Evolutionary conservation across 2,797 vertebrate genomes (phyloP), one percentile per base, ranked within the genome.

Genomic region (Threskiornis aethiopicus): DNA sequence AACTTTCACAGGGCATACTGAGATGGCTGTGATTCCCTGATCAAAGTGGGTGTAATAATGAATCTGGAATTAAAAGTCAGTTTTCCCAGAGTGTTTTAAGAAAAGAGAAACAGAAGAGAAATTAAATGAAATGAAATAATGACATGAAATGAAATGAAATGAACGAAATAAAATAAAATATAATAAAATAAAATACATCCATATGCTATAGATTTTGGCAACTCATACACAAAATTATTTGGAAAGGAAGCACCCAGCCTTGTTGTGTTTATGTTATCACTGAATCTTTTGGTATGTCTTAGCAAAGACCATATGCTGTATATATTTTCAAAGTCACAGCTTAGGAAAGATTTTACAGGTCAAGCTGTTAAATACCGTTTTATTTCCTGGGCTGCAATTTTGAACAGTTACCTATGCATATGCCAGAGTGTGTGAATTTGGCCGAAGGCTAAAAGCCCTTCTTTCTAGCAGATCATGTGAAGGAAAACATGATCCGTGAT

Each of bases 341-440:
- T 87, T 84, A 75, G 86, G 57, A 76, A 93, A 86, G 78, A 87
- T 84, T 84, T 94, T 95, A 80, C 72, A 91, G 92, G 76, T 95
- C 83, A 94, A 91, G 44, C n/a, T 90, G 47, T 79, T 91, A 88
- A 87, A 93, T 88, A 57, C 16, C 29, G 26, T 69, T 84, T 79
- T 91, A 93, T 59, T 79, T 90, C 66, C 91, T 49, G 54, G 80
- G 29, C 62, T 91, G 33, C 55, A 91, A 21, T 88, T 93, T 88
- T 77, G 69, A 91, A 54, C 37, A 51, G 37, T 76, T 90, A 90
- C 73, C 67, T 82, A 31, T 92, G 76, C 65, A 42, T 41, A 66
- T 76, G 49, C 73, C 87, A 89, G 47, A 81, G 21, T 28, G 28
- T 62, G 76, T 95, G 62, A 77, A 61, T 83, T 35, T 78, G 64